Base-by-base conservation (phyloP, 2,888 invertebrate genomes). In the Physocephala rufipes region DNA sequence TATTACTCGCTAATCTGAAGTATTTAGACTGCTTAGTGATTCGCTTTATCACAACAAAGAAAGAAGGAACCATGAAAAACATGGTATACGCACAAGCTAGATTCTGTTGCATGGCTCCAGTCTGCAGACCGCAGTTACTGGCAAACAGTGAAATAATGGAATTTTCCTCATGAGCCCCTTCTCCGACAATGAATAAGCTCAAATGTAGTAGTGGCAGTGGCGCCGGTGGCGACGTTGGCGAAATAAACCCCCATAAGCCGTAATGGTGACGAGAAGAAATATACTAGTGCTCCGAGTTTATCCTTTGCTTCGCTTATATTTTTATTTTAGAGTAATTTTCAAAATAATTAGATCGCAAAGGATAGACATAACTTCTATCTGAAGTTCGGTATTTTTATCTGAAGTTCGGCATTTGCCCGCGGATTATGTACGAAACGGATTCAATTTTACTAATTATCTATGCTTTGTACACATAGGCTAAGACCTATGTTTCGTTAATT, bases 121-220 rank as follows among this genome's bases (percentile, higher is more conserved):
- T 30, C 36, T 24, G 67, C 26, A 67, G 19, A 43, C 43, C 43
- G 71, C 71, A 71, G 28, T 63, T 21, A 43, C 58, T 67, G 55
- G 49, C 58, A 73, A 68, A 61, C 76, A 77, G 77, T 75, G 78
- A 68, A 74, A 83, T 84, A 84, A 84, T 85, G 80, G 84, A 84
- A 85, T 84, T 84, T 84, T 84, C 84, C 84, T 82, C 84, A 83
- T 85, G 82, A 83, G 79, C 82, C 82, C 82, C 82, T 83, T 81
- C n/a, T n/a, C 79, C 80, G 79, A 84, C 84, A 84, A 84, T 84
- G 71, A 71, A 82, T 83, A 83, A 82, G 82, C 82, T 82, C 84
- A 63, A 19, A 43, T 19, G 19, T 9, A 9, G 36, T 9, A 9
- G 36, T 36, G 28, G 43, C 61, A 9, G n/a, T 43, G 53, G 43